Evolutionary conservation across 2,797 vertebrate species (phyloP).

Genomic region (Esox masquinongy): DNA sequence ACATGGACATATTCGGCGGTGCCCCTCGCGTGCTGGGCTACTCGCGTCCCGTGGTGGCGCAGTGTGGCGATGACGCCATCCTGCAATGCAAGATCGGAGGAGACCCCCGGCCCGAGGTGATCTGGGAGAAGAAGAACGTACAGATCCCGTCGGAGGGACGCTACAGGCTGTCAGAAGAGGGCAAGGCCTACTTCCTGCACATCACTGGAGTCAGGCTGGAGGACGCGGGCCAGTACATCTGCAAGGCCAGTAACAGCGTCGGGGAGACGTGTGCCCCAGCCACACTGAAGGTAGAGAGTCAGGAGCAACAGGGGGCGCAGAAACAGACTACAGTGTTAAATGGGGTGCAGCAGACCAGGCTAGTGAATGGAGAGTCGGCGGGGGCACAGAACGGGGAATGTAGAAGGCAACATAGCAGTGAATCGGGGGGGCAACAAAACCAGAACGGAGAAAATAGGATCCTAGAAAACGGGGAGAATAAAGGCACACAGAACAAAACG

Average conservation of each 20-base stretch:
- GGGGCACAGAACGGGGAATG: not conserved
- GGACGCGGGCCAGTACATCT: constrained; percentile 91
- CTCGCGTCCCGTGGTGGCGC: constrained; percentile 83
- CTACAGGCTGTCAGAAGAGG: constrained; percentile 80
- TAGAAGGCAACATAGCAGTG: not conserved
- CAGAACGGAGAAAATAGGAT: constrained; percentile 36
- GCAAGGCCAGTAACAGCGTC: constrained; percentile 85
- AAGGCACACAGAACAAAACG: constrained; percentile 3
- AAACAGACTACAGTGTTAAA: constrained; percentile 35
- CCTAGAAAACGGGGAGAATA: constrained; percentile 46
- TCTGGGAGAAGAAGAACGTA: constrained; percentile 90
- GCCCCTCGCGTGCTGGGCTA: constrained; percentile 91
- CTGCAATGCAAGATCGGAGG: constrained; percentile 89
- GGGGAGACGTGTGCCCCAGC: constrained; percentile 91
- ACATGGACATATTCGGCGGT: constrained; percentile 84
- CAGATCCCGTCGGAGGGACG: constrained; percentile 74
- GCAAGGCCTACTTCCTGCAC: constrained; percentile 82
- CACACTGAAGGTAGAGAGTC: constrained; percentile 79
- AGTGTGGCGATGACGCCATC: constrained; percentile 77
- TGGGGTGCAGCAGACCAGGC: constrained; percentile 24
- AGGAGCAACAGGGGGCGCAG: constrained; percentile 11
- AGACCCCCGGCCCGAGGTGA: constrained; percentile 84
- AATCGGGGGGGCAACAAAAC: not conserved
- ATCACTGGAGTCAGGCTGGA: constrained; percentile 74
- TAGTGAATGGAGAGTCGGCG: constrained; percentile 41